These are phyloP conservation scores for Agapornis canus DNA, from an alignment of 2,797 vertebrate species.

Conservation along the genomic window DNA sequence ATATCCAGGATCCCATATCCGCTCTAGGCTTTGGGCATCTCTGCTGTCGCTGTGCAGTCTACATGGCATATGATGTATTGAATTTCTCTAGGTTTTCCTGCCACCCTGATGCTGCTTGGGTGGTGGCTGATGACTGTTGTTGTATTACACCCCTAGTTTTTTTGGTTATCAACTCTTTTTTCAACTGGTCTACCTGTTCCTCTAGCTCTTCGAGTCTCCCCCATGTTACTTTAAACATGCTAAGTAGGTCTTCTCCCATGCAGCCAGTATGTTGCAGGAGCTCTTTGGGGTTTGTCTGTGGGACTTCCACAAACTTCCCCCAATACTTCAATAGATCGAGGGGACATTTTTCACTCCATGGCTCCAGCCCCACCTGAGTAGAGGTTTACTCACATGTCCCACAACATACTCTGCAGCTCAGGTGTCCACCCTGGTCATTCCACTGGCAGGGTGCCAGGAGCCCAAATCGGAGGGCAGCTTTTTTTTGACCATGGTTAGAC, in stretches of 20 bases:
- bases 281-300: neutral
- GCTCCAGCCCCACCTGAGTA: neutral
- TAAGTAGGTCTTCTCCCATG: neutral
- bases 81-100: neutral
- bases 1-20: neutral
- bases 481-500: neutral
- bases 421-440: neutral
- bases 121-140: neutral
- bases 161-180: neutral
- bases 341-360: neutral
- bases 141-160: neutral
- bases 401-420: neutral
- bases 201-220: neutral
- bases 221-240: neutral
- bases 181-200: neutral
- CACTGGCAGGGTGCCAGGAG: neutral
- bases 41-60: accelerated
- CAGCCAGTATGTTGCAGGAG: neutral
- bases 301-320: neutral
- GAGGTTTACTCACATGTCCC: neutral
- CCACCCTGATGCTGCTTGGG: neutral
- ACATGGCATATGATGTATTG: neutral
- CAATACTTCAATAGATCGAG: neutral
- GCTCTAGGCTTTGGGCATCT: accelerated
- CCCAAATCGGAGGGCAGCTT: accelerated